phyloP scores from a whole-genome alignment of 2,797 vertebrate species.

The Trachops cirrhosus region DNA sequence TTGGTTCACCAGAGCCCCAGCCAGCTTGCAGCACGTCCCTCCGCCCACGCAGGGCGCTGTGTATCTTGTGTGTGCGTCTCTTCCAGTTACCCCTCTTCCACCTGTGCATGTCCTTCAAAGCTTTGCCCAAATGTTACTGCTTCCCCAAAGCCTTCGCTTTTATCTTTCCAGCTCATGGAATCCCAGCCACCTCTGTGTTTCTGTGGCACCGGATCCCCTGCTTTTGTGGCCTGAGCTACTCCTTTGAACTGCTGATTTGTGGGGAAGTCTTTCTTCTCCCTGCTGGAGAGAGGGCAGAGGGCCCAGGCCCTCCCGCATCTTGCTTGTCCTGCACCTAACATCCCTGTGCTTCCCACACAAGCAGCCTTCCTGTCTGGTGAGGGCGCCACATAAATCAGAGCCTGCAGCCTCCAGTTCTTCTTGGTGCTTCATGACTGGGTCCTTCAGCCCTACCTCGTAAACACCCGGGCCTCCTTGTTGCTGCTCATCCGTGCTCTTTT shows the following conservation, averaged over 20 bases:
- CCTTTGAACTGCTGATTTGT: neutral
- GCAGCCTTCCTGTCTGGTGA: neutral
- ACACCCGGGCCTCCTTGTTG: neutral
- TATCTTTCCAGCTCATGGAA: neutral
- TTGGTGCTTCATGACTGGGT: neutral
- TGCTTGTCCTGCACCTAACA: neutral
- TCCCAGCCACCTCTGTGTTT: neutral
- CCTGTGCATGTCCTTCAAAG: neutral
- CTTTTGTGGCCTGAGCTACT: neutral
- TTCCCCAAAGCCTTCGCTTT: neutral
- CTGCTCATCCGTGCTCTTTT: neutral
- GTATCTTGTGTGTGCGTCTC: neutral
- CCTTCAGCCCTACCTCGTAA: neutral
- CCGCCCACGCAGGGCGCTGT: neutral
- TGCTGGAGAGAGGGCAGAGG: neutral
- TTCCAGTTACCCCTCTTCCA: neutral
- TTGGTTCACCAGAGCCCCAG: neutral
- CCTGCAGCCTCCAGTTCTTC: neutral
- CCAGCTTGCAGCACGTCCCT: neutral
- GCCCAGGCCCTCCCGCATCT: neutral
- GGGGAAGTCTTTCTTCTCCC: neutral
- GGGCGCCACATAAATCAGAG: rapidly evolving
- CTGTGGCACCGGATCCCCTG: neutral
- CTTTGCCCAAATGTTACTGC: neutral
- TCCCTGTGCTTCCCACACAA: neutral